phyloP scores from a whole-genome alignment of 2,888 invertebrate genomes.

The Linnaemya vulpina region DNA sequence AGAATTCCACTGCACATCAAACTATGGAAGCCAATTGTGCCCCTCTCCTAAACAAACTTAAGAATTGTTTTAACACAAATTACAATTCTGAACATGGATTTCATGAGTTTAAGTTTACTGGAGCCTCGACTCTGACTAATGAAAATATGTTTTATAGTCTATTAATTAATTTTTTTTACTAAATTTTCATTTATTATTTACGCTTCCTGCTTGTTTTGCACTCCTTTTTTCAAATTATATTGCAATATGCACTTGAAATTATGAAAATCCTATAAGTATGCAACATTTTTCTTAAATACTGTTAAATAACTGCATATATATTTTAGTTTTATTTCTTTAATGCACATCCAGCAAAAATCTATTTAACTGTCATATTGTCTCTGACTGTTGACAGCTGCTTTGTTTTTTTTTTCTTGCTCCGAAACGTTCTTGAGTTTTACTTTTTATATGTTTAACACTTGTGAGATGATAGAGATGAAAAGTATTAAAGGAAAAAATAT shows the following conservation, averaged over 20 bases:
- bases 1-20: too few relatives aligned
- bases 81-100: too few relatives aligned
- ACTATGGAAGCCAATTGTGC: too few relatives aligned
- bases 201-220: too few relatives aligned
- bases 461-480: slow-evolving; percentile 3
- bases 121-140: too few relatives aligned
- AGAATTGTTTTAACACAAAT: too few relatives aligned
- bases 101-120: too few relatives aligned
- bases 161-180: too few relatives aligned
- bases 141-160: too few relatives aligned
- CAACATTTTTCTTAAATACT: background rate
- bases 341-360: background rate
- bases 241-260: background rate
- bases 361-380: slow-evolving; percentile 57
- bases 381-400: slow-evolving; percentile 58
- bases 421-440: slow-evolving; percentile 35
- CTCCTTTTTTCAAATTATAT: too few relatives aligned
- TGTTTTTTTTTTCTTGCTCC: slow-evolving; percentile 1
- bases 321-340: background rate
- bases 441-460: slow-evolving; percentile 44
- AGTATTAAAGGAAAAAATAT: background rate
- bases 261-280: slow-evolving; percentile 4
- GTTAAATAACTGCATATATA: background rate
- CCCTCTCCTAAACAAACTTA: too few relatives aligned
- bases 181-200: too few relatives aligned